Conservation (phyloP, 2,113 vertebrate species). For the Neotragus moschatus region DNA sequence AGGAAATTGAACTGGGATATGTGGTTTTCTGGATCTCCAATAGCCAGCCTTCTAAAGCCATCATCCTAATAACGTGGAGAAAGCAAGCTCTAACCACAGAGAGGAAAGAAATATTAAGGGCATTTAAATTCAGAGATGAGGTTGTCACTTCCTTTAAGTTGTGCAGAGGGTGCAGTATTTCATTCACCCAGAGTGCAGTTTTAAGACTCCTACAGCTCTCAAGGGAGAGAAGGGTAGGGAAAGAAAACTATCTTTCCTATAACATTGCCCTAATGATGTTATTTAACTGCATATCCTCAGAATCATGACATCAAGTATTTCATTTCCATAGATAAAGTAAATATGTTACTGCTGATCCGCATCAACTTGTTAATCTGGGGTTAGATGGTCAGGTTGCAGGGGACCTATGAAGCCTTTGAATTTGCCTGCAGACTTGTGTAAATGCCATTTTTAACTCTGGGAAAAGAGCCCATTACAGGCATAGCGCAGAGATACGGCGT, state of each 20-base stretch:
- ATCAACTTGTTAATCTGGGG: not conserved
- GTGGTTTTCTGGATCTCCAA: conserved; percentile 67
- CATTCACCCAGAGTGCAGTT: not conserved
- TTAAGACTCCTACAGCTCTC: not conserved
- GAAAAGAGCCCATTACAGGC: not conserved
- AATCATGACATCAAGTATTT: not conserved
- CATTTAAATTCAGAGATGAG: conserved; percentile 57
- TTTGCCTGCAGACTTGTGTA: not conserved
- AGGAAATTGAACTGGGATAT: conserved; percentile 72
- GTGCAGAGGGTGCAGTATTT: not conserved
- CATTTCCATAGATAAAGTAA: conserved; percentile 21
- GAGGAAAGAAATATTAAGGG: conserved; percentile 50
- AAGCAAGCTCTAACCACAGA: conserved; percentile 57
- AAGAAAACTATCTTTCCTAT: not conserved
- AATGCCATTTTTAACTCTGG: not conserved
- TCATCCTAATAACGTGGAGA: conserved; percentile 62
- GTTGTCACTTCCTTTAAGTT: conserved; percentile 51
- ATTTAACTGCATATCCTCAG: not conserved
- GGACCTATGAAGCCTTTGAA: not conserved
- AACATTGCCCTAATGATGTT: not conserved
- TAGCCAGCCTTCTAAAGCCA: conserved; percentile 62
- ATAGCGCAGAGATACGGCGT: accelerated
- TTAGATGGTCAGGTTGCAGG: not conserved
- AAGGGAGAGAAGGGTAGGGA: not conserved
- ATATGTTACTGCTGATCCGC: not conserved